Evolutionary conservation across 2,888 invertebrate species (phyloP), one percentile per base, ranked within the genome.

Genomic region (Nomada flava): DNA sequence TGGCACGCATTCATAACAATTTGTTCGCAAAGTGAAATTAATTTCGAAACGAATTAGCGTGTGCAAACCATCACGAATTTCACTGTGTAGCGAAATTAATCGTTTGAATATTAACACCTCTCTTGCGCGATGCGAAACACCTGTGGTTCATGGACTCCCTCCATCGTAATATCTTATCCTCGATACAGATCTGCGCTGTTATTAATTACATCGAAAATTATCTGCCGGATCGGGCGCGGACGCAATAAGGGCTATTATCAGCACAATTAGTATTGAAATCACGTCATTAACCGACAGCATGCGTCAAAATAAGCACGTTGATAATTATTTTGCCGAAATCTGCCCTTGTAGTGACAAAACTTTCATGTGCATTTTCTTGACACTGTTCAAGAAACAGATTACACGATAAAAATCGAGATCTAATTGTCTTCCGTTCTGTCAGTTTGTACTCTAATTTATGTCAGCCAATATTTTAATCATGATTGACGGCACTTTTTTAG

Each of bases 81-180:
- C 18, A 29, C 53, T 10, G 0, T 52, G 67, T 23, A 9, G 44
- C 26, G 18, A 67, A 67, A 79, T 80, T 80, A 53, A 80, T 75
- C 47, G 60, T 80, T 75, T 80, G 70, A 75, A 82, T 68, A 82
- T 82, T 70, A 81, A 76, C 76, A 67, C 65, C 57, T 75, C 47
- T 20, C 36, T 18, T 50, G 18, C 29, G 53, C 44, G 50, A 62
- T 53, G 42, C 11, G 80, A 11, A 57, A 52, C 75, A 76, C 82
- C 82, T 70, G 71, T 82, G 53, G 52, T 71, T 82, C 67, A 23
- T 67, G 47, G 63, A 26, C 59, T 63, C 59, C 70, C 70, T 62
- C 71, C 75, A 11, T 26, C 70, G 57, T 53, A 26, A 59, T 70
- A 67, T 59, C 76, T 71, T 60, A 55, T 15, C 55, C 13, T 1